A percentile compares a stretch with the other conserved stretches of the same genome.
Evolutionary conservation across 53 echinoderm and acorn worm genomes (phyloP).

Genomic region (Paracentrotus lividus): DNA sequence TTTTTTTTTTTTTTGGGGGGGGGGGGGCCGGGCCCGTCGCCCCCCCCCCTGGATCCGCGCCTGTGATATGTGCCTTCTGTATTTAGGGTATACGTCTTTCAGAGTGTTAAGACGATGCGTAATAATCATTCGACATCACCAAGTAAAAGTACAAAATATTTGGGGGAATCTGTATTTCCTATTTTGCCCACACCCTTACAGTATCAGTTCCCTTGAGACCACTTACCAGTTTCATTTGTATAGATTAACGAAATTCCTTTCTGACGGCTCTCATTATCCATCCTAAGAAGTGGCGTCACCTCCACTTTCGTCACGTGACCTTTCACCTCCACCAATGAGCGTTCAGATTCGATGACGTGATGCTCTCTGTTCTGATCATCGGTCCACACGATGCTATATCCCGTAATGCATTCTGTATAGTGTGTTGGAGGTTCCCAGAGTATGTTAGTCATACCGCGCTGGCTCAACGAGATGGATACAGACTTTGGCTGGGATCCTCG

Average conservation of each 20-base stretch:
- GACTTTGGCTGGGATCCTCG: conserved; percentile 38
- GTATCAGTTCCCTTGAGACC: not conserved
- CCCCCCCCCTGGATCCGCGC: too few species aligned
- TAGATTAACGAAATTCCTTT: not conserved
- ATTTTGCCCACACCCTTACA: not conserved
- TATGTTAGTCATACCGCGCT: not conserved
- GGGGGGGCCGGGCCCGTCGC: too few species aligned
- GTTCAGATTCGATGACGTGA: conserved; percentile 1
- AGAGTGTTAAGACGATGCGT: too few species aligned
- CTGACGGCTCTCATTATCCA: not conserved
- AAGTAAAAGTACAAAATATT: too few species aligned
- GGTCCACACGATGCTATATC: conserved; percentile 62
- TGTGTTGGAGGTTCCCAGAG: conserved; percentile 62
- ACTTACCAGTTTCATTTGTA: not conserved
- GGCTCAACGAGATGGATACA: not conserved
- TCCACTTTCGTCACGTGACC: conserved; percentile 49
- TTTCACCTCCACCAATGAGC: conserved; percentile 40
- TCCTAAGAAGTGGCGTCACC: conserved; percentile 32
- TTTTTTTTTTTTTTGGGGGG: too few species aligned
- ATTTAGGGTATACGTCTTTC: too few species aligned
- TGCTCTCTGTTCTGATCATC: not conserved
- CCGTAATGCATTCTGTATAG: conserved; percentile 69
- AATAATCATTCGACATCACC: too few species aligned
- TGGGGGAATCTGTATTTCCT: too few species aligned
- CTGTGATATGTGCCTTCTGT: too few species aligned